Percentiles rank a stretch among this genome's conserved stretches.
These are phyloP conservation scores for Mythimna lalbum DNA, from an alignment of 2,888 invertebrate species.

Conservation along the genomic window DNA sequence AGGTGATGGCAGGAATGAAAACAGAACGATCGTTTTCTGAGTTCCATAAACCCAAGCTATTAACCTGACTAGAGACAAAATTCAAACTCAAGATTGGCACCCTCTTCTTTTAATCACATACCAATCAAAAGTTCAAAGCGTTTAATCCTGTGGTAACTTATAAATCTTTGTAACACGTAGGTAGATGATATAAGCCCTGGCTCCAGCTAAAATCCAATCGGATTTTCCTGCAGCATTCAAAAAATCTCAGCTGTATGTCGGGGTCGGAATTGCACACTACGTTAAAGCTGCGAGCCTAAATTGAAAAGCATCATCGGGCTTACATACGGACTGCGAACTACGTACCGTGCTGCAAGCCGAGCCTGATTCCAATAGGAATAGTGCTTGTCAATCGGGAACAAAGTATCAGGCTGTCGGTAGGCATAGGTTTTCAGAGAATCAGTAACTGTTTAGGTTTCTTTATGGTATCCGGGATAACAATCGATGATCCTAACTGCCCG, in stretches of 20 bases:
- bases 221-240: conserved; percentile 36
- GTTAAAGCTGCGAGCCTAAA: conserved; percentile 23
- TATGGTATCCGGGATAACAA: neutral
- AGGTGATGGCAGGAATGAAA: neutral
- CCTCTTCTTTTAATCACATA: neutral
- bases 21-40: neutral
- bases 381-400: neutral
- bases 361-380: neutral
- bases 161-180: conserved; percentile 11
- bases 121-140: conserved; percentile 12
- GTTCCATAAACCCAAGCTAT: neutral
- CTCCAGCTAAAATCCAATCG: conserved; percentile 21
- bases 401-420: neutral
- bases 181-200: neutral
- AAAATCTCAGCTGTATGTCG: conserved; percentile 23
- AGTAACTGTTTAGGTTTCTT: neutral
- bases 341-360: neutral
- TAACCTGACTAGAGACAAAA: neutral
- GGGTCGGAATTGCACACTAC: conserved; percentile 20
- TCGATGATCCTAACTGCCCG: neutral
- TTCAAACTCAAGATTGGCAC: neutral
- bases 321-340: conserved; percentile 19
- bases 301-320: conserved; percentile 32
- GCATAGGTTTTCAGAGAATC: neutral
- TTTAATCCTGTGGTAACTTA: neutral